These are phyloP conservation scores for Psephotus haematonotus DNA, from an alignment of 2,113 vertebrate species.

Conservation along the genomic window DNA sequence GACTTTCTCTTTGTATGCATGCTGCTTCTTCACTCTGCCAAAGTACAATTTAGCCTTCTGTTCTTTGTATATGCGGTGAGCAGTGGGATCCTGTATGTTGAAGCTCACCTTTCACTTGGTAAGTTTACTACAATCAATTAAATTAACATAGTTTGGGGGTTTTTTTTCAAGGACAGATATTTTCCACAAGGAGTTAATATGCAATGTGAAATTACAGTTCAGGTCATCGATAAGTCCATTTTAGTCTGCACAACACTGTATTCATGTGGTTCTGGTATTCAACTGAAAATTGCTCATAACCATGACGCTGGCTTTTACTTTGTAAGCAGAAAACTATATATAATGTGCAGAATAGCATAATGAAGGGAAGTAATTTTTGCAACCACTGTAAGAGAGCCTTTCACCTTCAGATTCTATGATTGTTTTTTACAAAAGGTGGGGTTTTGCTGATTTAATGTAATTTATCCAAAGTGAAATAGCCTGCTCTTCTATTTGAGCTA, in stretches of 20 bases:
- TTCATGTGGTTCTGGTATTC: slow-evolving; percentile 45
- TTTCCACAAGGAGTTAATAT: slow-evolving; percentile 23
- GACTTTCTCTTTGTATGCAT: not conserved
- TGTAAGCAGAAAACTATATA: slow-evolving; percentile 66
- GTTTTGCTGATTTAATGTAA: slow-evolving; percentile 34
- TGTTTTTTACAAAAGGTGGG: slow-evolving; percentile 18
- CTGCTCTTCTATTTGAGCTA: not conserved
- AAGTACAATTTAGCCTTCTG: not conserved
- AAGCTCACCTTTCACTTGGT: not conserved
- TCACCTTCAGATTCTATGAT: slow-evolving; percentile 54
- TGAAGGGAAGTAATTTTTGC: slow-evolving; percentile 64
- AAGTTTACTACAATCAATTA: not conserved
- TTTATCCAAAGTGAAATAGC: not conserved
- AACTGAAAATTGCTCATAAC: slow-evolving; percentile 52
- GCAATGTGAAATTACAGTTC: slow-evolving; percentile 53
- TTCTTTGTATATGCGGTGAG: not conserved
- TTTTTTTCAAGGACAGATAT: not conserved
- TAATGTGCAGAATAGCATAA: slow-evolving; percentile 41
- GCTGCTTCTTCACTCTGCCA: not conserved
- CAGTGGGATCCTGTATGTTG: not conserved
- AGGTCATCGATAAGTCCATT: slow-evolving; percentile 15
- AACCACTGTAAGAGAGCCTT: slow-evolving; percentile 31
- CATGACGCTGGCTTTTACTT: slow-evolving; percentile 26
- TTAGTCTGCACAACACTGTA: slow-evolving; percentile 42
- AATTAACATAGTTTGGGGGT: not conserved